phyloP scores from a whole-genome alignment of 2,888 invertebrate genomes.

The Prenolepis imparis region DNA sequence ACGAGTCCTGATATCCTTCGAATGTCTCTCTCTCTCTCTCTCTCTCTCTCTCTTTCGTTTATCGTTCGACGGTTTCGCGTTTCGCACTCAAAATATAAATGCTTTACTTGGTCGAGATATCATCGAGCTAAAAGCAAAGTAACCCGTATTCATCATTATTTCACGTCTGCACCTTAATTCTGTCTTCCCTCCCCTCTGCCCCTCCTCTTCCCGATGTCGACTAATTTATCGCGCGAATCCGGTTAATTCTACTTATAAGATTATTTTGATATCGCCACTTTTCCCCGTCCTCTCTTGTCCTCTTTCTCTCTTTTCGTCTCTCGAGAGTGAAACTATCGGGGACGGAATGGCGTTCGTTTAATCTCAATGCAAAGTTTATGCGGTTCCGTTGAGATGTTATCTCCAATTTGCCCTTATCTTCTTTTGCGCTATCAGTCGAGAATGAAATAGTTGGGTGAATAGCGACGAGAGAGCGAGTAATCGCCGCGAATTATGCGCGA shows the following conservation, averaged over 20 bases:
- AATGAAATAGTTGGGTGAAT: slow-evolving; percentile 10
- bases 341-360: slow-evolving; percentile 50
- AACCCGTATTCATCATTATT: slow-evolving; percentile 32
- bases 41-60: not conserved
- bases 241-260: slow-evolving; percentile 46
- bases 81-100: slow-evolving; percentile 32
- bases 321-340: slow-evolving; percentile 17
- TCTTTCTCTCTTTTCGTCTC: not conserved
- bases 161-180: slow-evolving; percentile 29
- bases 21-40: slow-evolving; percentile 14
- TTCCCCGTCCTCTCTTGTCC: not conserved
- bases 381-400: slow-evolving; percentile 52
- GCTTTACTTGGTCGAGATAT: slow-evolving; percentile 16
- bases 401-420: slow-evolving; percentile 53
- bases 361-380: slow-evolving; percentile 63
- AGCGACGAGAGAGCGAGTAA: slow-evolving; percentile 38
- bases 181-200: not conserved
- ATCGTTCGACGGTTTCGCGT: slow-evolving; percentile 5
- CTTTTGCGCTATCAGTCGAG: slow-evolving; percentile 47
- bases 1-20: slow-evolving; percentile 39
- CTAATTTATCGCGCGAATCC: slow-evolving; percentile 46
- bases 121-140: slow-evolving; percentile 28
- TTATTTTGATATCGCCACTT: slow-evolving; percentile 20
- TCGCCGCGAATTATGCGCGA: slow-evolving; percentile 53
- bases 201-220: not conserved